These are phyloP conservation scores for Euphonia xanthogaster DNA, from an alignment of 2,797 vertebrate genomes.

Conservation along the genomic window DNA sequence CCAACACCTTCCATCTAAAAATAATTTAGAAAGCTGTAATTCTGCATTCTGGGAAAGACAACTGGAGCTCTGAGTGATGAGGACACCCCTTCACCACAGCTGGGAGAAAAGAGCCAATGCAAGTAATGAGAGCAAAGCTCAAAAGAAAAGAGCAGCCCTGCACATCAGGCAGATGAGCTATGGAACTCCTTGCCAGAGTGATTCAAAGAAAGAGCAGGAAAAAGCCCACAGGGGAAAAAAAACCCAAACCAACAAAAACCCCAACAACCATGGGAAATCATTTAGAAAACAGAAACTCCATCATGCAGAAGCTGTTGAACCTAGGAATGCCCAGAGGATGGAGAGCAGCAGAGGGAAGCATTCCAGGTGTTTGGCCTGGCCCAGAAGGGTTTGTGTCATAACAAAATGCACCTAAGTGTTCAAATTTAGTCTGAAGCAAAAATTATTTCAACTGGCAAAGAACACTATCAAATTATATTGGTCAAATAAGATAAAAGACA, in stretches of 20 bases:
- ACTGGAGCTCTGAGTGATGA: not conserved
- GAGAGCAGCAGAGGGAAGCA: not conserved
- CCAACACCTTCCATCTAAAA: not conserved
- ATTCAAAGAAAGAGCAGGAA: not conserved
- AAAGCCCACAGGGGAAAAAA: not conserved
- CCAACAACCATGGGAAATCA: fast-evolving
- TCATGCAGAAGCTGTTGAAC: not conserved
- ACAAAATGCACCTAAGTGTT: not conserved
- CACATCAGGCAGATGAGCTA: not conserved
- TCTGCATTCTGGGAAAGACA: not conserved
- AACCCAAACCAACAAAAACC: no score
- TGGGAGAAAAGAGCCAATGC: not conserved
- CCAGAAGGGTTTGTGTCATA: not conserved
- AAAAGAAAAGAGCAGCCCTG: not conserved
- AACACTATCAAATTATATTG: not conserved
- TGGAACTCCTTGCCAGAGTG: not conserved
- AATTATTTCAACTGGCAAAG: not conserved
- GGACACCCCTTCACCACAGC: not conserved
- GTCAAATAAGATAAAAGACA: not conserved
- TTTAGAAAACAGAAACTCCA: not conserved
- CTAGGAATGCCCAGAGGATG: not conserved
- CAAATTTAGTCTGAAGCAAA: not conserved
- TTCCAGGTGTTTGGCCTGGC: not conserved
- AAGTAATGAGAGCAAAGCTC: not conserved
- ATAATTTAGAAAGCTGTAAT: not conserved